Percentiles rank a stretch among this genome's conserved stretches.
These are phyloP conservation scores for Psophia crepitans DNA, from an alignment of 2,113 vertebrate species.

Conservation along the genomic window DNA sequence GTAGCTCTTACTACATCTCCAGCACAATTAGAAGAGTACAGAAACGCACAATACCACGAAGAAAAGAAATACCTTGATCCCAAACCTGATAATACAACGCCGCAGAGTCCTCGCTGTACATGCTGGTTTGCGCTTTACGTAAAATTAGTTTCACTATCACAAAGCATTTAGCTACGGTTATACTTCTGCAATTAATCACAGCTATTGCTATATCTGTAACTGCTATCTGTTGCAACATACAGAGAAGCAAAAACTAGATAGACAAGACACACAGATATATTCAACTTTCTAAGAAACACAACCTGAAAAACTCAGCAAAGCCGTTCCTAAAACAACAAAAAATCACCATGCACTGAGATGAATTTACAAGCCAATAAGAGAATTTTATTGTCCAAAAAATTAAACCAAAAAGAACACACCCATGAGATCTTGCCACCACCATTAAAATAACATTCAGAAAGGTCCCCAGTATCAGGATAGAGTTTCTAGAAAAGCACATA, in stretches of 20 bases:
- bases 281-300: neutral
- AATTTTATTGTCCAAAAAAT: constrained; percentile 66
- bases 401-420: neutral
- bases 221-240: neutral
- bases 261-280: neutral
- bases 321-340: neutral
- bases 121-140: neutral
- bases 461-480: neutral
- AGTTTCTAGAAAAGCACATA: constrained; percentile 28
- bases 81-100: neutral
- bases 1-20: neutral
- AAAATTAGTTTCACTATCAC: neutral
- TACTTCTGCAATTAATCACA: constrained; percentile 10
- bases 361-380: neutral
- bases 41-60: neutral
- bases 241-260: neutral
- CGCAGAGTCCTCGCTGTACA: neutral
- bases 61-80: neutral
- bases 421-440: neutral
- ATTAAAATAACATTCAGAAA: neutral
- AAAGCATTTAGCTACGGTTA: neutral
- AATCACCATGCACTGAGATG: neutral
- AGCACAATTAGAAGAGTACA: constrained; percentile 3
- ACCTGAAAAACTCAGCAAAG: neutral
- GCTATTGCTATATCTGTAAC: neutral